Evolutionary conservation across 1,140 invertebrate genomes (phyloP), one percentile per base, ranked within the genome.

Genomic region (Stenopsyche tienmushanensis): DNA sequence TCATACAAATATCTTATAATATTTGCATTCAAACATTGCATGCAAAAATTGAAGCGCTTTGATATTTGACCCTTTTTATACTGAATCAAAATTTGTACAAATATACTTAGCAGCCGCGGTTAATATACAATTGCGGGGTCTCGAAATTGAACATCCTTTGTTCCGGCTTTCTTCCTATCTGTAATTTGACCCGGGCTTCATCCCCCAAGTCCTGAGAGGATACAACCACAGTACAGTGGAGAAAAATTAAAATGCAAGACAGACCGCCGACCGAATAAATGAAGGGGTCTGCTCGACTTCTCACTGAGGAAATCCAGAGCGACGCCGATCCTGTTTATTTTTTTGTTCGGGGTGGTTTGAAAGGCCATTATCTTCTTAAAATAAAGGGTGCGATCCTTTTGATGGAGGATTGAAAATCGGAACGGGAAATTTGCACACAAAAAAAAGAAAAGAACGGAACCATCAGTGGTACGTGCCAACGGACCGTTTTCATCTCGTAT

Each of bases 171-270:
- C 52, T 29, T 54, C 39, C 39, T 21, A n/a, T 15, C 3, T 25
- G 52, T 54, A 54, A 54, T 54, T 54, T 34, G 52, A 54, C 52
- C 52, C 52, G 29, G 29, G 29, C n/a, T 3, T n/a, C n/a, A n/a
- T n/a, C n/a, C n/a, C n/a, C n/a, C n/a, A n/a, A n/a, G n/a, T n/a
- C n/a, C n/a, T n/a, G n/a, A n/a, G n/a, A n/a, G n/a, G n/a, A n/a
- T n/a, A n/a, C n/a, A n/a, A 34, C 29, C 5, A 34, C 9, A 53
- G 20, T 8, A 29, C 54, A 18, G 34, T 13, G 54, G 17, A 29
- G 54, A 41, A 34, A 54, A 57, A 57, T 57, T 57, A 57, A 57
- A 57, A 57, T 57, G 54, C 54, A 57, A 42, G 26, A 42, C 39
- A 26, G 18, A 20, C 15, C 54, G 25, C 9, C 25, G 5, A 25